Evolutionary conservation across 2,113 vertebrate species (phyloP).

Genomic region (Mastomys natalensis): DNA sequence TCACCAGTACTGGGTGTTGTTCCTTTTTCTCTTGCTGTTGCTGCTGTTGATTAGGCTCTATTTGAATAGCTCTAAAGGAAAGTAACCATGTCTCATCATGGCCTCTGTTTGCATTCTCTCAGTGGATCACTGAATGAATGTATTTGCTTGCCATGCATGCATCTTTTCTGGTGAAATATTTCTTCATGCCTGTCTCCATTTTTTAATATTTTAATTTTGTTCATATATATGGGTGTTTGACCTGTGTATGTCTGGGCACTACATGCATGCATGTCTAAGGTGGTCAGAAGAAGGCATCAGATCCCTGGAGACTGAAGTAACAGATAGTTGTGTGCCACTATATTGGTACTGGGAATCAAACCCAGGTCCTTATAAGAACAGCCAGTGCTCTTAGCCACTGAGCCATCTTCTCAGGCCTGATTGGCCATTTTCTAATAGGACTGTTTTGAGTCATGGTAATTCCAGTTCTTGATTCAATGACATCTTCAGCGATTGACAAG

Average conservation of each 20-base stretch:
- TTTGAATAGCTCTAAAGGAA: neutral
- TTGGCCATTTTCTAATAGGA: neutral
- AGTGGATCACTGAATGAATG: neutral
- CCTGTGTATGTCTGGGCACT: neutral
- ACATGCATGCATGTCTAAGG: neutral
- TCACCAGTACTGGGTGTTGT: neutral
- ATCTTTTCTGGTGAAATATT: neutral
- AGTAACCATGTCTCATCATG: accelerated
- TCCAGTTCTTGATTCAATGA: neutral
- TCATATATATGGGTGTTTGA: neutral
- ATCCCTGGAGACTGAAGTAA: neutral
- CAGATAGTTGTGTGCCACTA: neutral
- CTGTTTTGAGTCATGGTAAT: neutral
- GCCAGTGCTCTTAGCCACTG: neutral
- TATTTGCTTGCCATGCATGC: accelerated
- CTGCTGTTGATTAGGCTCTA: neutral
- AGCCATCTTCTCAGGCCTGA: neutral
- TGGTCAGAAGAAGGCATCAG: neutral
- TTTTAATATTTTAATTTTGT: neutral
- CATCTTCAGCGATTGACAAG: neutral
- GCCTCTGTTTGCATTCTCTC: neutral
- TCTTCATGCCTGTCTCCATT: neutral
- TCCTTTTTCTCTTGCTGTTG: neutral
- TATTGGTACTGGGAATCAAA: neutral
- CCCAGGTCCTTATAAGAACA: neutral